Conservation (phyloP, 2,797 vertebrate genomes). For the Craterocephalus amniculus region DNA sequence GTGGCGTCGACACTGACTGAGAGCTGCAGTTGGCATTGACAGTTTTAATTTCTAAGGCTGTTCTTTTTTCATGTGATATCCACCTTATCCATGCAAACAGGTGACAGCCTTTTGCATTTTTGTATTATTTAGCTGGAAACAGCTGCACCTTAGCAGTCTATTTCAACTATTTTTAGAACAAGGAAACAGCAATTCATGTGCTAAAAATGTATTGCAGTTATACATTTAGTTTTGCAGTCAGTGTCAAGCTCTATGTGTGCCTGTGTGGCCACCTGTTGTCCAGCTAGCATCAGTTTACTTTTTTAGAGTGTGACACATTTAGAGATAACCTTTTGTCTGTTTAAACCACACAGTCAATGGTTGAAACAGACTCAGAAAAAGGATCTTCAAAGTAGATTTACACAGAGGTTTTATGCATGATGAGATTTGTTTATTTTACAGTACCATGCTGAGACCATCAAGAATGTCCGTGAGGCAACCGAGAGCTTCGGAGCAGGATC, state of each 20-base stretch:
- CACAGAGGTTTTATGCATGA: background rate
- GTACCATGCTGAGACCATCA: constrained; percentile 97
- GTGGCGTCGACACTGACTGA: constrained; percentile 4
- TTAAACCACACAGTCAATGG: background rate
- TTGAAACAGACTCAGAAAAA: background rate
- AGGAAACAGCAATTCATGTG: constrained; percentile 29
- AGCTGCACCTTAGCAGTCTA: constrained; percentile 1
- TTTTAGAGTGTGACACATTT: background rate
- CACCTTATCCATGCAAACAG: background rate
- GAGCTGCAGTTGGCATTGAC: constrained; percentile 4
- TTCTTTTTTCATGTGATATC: background rate
- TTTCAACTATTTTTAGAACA: constrained; percentile 43
- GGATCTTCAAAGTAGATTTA: background rate
- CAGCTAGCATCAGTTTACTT: constrained; percentile 1
- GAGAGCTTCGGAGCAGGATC: constrained; percentile 93
- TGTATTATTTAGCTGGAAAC: background rate
- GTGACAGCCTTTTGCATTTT: background rate
- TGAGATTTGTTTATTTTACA: constrained; percentile 13
- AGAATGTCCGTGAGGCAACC: constrained; percentile 92
- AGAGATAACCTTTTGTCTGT: background rate
- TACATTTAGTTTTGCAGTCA: constrained; percentile 30
- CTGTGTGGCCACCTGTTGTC: constrained; percentile 35
- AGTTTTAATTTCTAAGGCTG: background rate
- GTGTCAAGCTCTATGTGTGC: background rate
- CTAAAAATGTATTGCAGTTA: constrained; percentile 57